A percentile compares a stretch with the other conserved stretches of the same genome.
Evolutionary conservation across 2,797 vertebrate genomes (phyloP).

Genomic region (Sternotherus odoratus): DNA sequence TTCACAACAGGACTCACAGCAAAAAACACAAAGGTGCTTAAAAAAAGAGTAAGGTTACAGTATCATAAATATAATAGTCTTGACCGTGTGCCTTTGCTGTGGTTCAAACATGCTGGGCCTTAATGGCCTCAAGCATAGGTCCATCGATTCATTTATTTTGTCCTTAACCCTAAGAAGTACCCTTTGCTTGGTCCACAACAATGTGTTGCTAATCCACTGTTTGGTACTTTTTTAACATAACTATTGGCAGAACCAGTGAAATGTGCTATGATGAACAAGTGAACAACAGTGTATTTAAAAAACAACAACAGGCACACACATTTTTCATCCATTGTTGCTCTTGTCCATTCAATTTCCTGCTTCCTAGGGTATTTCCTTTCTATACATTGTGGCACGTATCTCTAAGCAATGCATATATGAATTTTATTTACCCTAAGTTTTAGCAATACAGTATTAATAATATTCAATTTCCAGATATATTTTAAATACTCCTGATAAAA

Average conservation of each 20-base stretch:
- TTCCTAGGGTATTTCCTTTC: neutral
- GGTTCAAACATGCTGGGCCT: neutral
- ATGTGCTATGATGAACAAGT: neutral
- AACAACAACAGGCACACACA: neutral
- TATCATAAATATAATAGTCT: neutral
- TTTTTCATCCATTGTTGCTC: neutral
- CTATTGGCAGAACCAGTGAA: conserved; percentile 16
- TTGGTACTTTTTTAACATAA: conserved; percentile 11
- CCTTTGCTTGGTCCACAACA: neutral
- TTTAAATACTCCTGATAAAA: neutral
- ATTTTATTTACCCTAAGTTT: neutral
- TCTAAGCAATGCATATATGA: neutral
- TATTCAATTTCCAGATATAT: neutral
- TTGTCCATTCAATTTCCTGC: neutral
- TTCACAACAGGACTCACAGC: neutral
- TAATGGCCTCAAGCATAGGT: neutral
- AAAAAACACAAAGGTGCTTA: neutral
- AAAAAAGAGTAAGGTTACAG: neutral
- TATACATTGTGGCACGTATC: neutral
- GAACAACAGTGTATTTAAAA: neutral
- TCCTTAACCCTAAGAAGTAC: conserved; percentile 9
- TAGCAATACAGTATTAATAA: neutral
- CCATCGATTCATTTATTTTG: neutral
- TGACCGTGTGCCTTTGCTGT: neutral
- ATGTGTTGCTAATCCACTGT: neutral